Evolutionary conservation across 2,888 invertebrate genomes (phyloP), one percentile per base, ranked within the genome.

Genomic region (Clepsis dumicolana): DNA sequence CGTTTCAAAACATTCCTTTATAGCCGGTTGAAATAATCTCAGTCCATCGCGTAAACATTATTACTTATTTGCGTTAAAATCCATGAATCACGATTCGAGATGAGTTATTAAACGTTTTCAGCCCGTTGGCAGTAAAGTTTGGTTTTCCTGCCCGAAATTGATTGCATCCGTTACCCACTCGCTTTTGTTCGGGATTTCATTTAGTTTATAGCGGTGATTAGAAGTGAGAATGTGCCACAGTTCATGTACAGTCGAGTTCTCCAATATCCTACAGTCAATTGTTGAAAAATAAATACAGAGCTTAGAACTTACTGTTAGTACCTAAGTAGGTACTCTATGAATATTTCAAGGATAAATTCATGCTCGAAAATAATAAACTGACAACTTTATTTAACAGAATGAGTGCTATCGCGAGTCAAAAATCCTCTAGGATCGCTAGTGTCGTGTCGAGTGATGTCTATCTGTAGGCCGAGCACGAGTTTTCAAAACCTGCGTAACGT

Each of bases 81-180:
- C 12, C 21, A 21, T 48, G 48, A 48, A 48, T 48, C 48, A 48
- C 12, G 48, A 21, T 48, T 48, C 12, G 21, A 48, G 10, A 48
- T 48, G 48, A 48, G 48, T 48, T 48, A 48, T 48, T 48, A 48
- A 48, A 48, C 48, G 48, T 48, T 48, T 48, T 21, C 48, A 18
- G 48, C 21, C 48, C 21, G 48, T 21, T 21, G 48, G 48, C 21
- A 48, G 48, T 21, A 48, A 48, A 21, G 12, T 3, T 21, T 16
- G 16, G 48, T 21, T 48, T 48, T 48, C 48, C 48, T 48, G 48
- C 10, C 48, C 21, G 48, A 48, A 21, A 48, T 48, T 48, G 48
- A 48, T 48, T 21, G 48, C 48, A 48, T 48, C 48, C 48, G 48
- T 48, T 48, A 48, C 48, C 48, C 48, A 48, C 12, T 21, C 48